Evolutionary conservation across 2,888 invertebrate species (phyloP), one percentile per base, ranked within the genome.

Genomic region (Cheilosia scutellata): DNA sequence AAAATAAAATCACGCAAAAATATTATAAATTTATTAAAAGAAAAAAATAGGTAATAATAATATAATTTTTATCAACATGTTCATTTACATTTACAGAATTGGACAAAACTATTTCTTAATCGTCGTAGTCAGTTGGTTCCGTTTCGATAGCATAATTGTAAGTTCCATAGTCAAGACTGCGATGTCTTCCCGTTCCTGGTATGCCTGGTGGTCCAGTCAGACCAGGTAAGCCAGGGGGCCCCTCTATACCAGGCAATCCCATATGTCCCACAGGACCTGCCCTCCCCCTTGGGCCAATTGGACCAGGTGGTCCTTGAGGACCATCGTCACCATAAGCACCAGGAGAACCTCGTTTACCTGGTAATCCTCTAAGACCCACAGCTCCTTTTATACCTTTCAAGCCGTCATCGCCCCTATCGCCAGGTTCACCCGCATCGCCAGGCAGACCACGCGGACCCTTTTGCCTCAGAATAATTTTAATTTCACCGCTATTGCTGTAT

Each of bases 281-380:
- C 0, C 44, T 53, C 20, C 88, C 88, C 4, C 76, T 58, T 2
- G 82, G 55, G 9, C 89, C 88, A 6, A 80, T 60, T 1, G 80
- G 58, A 11, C 89, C 89, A 16, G 76, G 68, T 2, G 65, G 66
- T n/a, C 75, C 88, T 11, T 60, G 58, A n/a, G 82, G 80, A 1
- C 88, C 88, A 47, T 82, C 82, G 58, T 88, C 88, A 7, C 89
- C 88, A 20, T 87, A 80, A 6, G 80, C 80, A 2, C 88, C 88
- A 13, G 87, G 79, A 1, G 83, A 49, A 6, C 88, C 89, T 9
- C 80, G 87, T 65, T 82, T 72, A 27, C 89, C 88, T 25, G 87
- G 65, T 13, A 68, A 44, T 4, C 88, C 89, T 1, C 86, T 47
- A 0, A 63, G 29, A 2, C 89, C 89, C 1, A 72, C 74, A 6